Base-by-base conservation (phyloP, 2,113 vertebrate species). In the Anoplopoma fimbria region DNA sequence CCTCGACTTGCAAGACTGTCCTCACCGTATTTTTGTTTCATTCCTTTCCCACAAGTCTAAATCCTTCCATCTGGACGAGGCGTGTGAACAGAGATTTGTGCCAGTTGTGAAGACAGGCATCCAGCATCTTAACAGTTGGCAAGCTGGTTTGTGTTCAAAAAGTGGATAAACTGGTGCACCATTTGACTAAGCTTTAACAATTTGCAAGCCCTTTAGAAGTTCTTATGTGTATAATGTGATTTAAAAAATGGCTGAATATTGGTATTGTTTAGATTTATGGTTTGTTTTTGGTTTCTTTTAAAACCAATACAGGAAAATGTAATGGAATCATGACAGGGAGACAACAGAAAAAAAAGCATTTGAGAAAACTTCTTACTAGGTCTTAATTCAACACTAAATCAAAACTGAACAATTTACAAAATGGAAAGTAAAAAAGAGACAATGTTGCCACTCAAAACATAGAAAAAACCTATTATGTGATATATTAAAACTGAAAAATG, bases 11-110 rank as follows among this genome's bases (percentile, higher is more conserved):
- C 68, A 68, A 81, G 69, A 80, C 83, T 61, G 61, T 60, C 67
- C 61, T 69, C 42, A 25, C 40, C 53, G 58, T 81, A 78, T 63
- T 88, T 87, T 70, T 62, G 38, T 82, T 88, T 91, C 83, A 87
- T 91, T 89, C 75, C 63, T 58, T 85, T 92, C 88, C 84, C 63
- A 64, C 62, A 69, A 31, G 7, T 77, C 19, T 80, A 86, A 90
- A 91, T 92, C 92, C 81, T 31, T 92, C 90, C 91, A 94, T 88
- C 69, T 92, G 91, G 90, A 88, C 2, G 64, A 14, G 40, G 21
- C 45, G 74, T 4, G 27, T 13, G 27, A 25, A n/a, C 0, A 4
- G 47, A 17, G 75, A 25, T 62, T 40, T 69, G 33, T 81, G 79
- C 83, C 90, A 87, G 69, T 53, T 55, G 73, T 57, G 79, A 57